Evolutionary conservation across 92 coral and sea anemone genomes (phyloP), one percentile per base, ranked within the genome.

Genomic region (Porites lobata): DNA sequence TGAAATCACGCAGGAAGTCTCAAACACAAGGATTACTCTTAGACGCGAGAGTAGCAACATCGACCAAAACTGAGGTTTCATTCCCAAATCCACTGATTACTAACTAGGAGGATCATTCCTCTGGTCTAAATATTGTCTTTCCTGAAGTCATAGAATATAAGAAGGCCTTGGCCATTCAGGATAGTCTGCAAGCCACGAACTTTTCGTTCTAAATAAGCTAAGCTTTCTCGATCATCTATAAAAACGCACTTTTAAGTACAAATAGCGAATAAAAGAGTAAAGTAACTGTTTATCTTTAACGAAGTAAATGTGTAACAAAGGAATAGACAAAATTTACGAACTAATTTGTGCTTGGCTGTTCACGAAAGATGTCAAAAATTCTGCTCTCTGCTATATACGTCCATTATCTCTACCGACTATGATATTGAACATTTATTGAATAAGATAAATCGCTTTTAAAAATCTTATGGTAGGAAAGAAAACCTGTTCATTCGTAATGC

Each of bases 1-100:
- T 20, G 85, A 83, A 83, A 83, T 83, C 87, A 58, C 87, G 51
- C 67, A 72, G 65, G 63, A 83, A 83, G 79, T 83, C 72, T 83
- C 77, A 69, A 69, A 19, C 11, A 14, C 72, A 43, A 43, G 79
- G 87, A 83, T 83, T 83, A 83, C 87, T 83, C 87, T 72, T 63
- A 18, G 50, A 43, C 50, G 72, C 80, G 80, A 83, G 80, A 83
- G 59, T 26, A n/a, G 22, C 21, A 70, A 53, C 29, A n/a, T 71
- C 72, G 56, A 63, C 47, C 4, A 81, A 9, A 69, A 58, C 22
- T 57, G 80, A 43, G 32, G 29, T 83, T 74, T 74, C 63, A 61
- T 83, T 19, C 29, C 10, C 61, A 20, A 64, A 78, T 21, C 29
- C 11, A 5, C 26, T 7, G 8, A 57, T 10, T 19, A 69, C 58